phyloP scores from a whole-genome alignment of 2,888 invertebrate species.

The Torymus auratus region DNA sequence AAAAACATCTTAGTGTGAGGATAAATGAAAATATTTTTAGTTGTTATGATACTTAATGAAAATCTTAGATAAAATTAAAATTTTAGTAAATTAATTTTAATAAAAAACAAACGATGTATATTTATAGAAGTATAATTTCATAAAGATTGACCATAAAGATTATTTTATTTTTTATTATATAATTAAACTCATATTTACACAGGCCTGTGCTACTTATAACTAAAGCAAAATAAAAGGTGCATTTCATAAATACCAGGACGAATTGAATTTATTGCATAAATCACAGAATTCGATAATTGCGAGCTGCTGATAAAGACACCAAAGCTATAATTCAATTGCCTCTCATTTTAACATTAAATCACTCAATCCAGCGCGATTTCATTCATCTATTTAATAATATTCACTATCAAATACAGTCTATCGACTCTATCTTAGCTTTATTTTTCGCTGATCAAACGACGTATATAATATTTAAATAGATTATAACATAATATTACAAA shows the following conservation, averaged over 20 bases:
- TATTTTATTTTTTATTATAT: slow-evolving; percentile 38
- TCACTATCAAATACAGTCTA: slow-evolving; percentile 57
- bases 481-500: slow-evolving; percentile 75
- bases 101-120: no score
- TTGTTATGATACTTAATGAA: no score
- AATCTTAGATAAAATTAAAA: no score
- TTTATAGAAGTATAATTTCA: slow-evolving; percentile 15
- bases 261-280: slow-evolving; percentile 59
- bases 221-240: slow-evolving; percentile 47
- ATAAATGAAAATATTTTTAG: no score
- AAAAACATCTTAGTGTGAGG: no score
- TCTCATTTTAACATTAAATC: slow-evolving; percentile 54
- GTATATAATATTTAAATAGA: slow-evolving; percentile 74
- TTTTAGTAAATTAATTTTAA: no score
- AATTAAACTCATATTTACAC: slow-evolving; percentile 49
- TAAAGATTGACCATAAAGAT: slow-evolving; percentile 22
- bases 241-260: slow-evolving; percentile 53
- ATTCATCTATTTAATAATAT: slow-evolving; percentile 51
- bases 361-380: slow-evolving; percentile 56
- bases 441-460: slow-evolving; percentile 63
- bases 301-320: slow-evolving; percentile 57
- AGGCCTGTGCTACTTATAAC: slow-evolving; percentile 38
- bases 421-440: slow-evolving; percentile 56
- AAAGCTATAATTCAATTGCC: slow-evolving; percentile 57
- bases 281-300: slow-evolving; percentile 60